Percentiles rank a stretch among this genome's conserved stretches.
phyloP scores from a whole-genome alignment of 37 sponge, comb jelly and placozoan genomes.

The Geodia barretti region DNA sequence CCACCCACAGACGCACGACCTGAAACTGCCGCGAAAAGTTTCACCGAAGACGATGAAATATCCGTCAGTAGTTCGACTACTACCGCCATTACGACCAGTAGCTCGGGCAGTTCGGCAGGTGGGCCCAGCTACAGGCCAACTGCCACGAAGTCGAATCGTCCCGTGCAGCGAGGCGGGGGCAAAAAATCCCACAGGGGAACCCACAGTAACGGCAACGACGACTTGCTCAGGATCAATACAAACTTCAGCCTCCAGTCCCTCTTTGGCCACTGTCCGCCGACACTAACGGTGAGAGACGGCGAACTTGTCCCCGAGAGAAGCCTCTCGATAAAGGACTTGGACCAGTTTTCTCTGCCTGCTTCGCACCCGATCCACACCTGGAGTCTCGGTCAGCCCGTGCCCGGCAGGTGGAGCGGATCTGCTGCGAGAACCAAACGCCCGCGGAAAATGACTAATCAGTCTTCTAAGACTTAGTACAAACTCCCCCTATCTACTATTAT shows the following conservation, averaged over 20 bases:
- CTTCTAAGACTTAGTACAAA: no score
- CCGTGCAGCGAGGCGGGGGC: background rate
- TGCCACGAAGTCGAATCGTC: background rate
- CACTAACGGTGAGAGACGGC: conserved; percentile 25
- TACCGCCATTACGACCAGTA: background rate
- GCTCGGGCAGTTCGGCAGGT: background rate
- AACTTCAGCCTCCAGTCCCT: conserved; percentile 19
- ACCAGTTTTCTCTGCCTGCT: conserved; percentile 17
- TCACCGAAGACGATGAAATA: background rate
- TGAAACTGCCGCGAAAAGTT: background rate
- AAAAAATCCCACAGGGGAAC: background rate
- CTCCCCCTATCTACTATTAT: no score
- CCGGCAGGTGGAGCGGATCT: background rate
- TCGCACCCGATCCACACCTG: conserved; percentile 42
- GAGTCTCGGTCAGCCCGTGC: conserved; percentile 39
- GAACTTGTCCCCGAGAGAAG: conserved; percentile 44
- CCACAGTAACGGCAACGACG: background rate
- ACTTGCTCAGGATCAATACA: background rate
- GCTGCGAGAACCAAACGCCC: background rate
- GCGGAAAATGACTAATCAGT: background rate
- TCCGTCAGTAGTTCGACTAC: conserved; percentile 1
- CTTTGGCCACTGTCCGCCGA: conserved; percentile 30
- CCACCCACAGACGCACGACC: background rate
- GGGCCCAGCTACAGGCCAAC: background rate
- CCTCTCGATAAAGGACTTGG: conserved; percentile 33